phyloP scores from a whole-genome alignment of 2,797 vertebrate species.

The Syncerus caffer region DNA sequence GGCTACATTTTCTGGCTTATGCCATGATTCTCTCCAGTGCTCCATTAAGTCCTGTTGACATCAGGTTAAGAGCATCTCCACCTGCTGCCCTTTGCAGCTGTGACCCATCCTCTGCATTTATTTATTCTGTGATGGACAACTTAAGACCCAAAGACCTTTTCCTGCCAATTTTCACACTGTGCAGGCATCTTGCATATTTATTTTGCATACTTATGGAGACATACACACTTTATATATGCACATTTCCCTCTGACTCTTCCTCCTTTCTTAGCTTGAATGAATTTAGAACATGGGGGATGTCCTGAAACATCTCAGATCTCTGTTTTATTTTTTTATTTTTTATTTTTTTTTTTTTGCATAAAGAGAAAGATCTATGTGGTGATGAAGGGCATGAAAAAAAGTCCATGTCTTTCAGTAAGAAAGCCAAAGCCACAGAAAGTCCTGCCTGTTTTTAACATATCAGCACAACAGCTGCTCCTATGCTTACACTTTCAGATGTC shows the following conservation, averaged over 20 bases:
- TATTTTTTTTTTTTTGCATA: not conserved
- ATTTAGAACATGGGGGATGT: not conserved
- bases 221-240: not conserved
- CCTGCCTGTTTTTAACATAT: slow-evolving; percentile 63
- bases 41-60: not conserved
- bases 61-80: not conserved
- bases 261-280: not conserved
- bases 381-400: not conserved
- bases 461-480: slow-evolving; percentile 72
- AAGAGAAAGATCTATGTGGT: not conserved
- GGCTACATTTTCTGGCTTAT: not conserved
- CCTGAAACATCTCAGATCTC: not conserved
- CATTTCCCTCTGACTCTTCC: not conserved
- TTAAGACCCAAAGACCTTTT: not conserved
- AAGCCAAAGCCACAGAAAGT: slow-evolving; percentile 63
- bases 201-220: not conserved
- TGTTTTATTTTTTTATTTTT: not conserved
- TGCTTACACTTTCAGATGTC: slow-evolving; percentile 78
- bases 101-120: not conserved
- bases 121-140: not conserved
- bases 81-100: not conserved
- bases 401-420: slow-evolving; percentile 67
- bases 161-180: not conserved
- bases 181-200: not conserved
- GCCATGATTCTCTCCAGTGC: not conserved